Base-by-base conservation (phyloP, 37 sponge, comb jelly and placozoan genomes). In the Halisarca cf. caerulea region DNA sequence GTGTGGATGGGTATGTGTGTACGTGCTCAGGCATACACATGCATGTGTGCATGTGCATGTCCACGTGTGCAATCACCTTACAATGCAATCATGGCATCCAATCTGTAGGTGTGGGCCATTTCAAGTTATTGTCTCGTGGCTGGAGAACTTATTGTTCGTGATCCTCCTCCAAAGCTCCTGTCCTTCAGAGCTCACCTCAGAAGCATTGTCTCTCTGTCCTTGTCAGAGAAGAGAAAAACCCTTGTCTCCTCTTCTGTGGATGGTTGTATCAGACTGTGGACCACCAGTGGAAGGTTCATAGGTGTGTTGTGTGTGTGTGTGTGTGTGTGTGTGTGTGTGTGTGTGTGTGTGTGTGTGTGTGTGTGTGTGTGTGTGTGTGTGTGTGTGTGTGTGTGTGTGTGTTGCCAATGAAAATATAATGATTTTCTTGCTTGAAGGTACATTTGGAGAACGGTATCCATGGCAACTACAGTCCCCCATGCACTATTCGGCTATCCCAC, bases 221-320 rank as follows among this genome's bases (percentile, higher is more conserved):
- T 90, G 28, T 85, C 85, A 15, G 89, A 90, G 39, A 89, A 88
- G 23, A 88, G 82, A 37, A 79, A 45, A 2, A 61, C 90, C 51
- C 24, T 96, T n/a, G 59, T 96, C 2, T 82, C 96, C 0, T 91
- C 93, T 30, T 91, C 93, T 43, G 80, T 89, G 11, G 96, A 96
- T 80, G 79, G 89, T 47, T 83, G 86, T 71, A 89, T 96, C 15
- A 62, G 91, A 4, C 72, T 96, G 44, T 96, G 96, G 96, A 93
- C 89, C 21, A 55, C 58, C 8, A 40, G 64, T 0, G 96, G 93
- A 59, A 81, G 93, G 59, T 96, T 85, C 54, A 90, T 95, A 60
- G 92, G 96, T 21, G 23, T 30, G 34, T n/a, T 40, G n/a, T n/a
- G 43, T 78, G 61, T 35, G 61, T 34, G 60, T 61, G 79, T 35